These are phyloP conservation scores for Camelus dromedarius DNA, from an alignment of 2,113 vertebrate genomes.

Conservation along the genomic window DNA sequence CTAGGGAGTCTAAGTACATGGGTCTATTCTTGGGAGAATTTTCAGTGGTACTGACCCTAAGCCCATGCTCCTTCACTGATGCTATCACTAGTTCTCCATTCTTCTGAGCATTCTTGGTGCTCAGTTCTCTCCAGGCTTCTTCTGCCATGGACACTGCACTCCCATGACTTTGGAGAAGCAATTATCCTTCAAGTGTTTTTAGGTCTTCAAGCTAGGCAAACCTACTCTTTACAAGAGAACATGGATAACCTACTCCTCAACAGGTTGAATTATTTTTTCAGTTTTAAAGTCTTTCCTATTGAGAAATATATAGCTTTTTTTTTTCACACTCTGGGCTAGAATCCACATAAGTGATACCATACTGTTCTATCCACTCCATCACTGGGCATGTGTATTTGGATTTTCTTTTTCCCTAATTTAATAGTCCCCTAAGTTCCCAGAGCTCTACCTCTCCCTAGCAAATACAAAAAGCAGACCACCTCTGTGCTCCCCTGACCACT, in stretches of 20 bases:
- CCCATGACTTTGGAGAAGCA: not conserved
- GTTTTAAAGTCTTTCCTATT: not conserved
- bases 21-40: not conserved
- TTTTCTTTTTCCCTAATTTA: not conserved
- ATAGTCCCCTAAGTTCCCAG: not conserved
- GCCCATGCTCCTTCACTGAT: not conserved
- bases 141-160: not conserved
- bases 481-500: not conserved
- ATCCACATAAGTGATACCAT: not conserved
- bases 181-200: not conserved
- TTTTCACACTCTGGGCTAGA: not conserved
- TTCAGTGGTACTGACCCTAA: not conserved
- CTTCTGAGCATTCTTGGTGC: not conserved
- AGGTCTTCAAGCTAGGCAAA: not conserved
- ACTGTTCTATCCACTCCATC: not conserved
- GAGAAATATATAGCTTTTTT: not conserved
- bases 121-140: not conserved
- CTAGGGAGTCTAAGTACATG: not conserved
- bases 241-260: not conserved
- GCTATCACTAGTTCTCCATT: not conserved
- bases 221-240: not conserved
- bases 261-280: not conserved
- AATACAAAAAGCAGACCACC: not conserved
- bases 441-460: not conserved
- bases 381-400: not conserved